A percentile compares a stretch with the other conserved stretches of the same genome.
Conservation (phyloP, 92 coral and sea anemone species). For the Micromussa lordhowensis region DNA sequence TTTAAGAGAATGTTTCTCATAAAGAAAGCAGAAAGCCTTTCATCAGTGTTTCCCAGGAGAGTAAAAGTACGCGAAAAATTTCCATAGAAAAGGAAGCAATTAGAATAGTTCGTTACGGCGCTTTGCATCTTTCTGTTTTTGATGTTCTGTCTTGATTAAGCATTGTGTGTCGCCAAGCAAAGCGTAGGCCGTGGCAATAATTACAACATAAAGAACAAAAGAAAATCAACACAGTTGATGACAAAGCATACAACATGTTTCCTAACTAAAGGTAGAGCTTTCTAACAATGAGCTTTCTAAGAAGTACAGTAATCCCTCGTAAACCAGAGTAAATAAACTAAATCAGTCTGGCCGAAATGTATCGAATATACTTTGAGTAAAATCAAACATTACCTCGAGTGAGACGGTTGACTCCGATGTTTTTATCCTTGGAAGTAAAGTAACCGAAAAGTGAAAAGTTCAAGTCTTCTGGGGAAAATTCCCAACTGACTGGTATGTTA, state of each 20-base stretch:
- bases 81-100: conserved; percentile 14
- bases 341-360: not conserved
- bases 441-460: conserved; percentile 66
- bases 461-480: conserved; percentile 45
- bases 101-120: conserved; percentile 61
- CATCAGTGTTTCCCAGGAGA: conserved; percentile 65
- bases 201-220: conserved; percentile 77
- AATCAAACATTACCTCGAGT: conserved; percentile 25
- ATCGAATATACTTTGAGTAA: not conserved
- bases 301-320: conserved; percentile 18
- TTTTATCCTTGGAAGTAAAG: conserved; percentile 50
- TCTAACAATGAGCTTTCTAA: conserved; percentile 16
- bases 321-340: conserved; percentile 18
- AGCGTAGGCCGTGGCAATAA: conserved; percentile 58
- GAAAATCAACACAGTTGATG: conserved; percentile 33
- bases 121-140: conserved; percentile 8
- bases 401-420: conserved; percentile 10
- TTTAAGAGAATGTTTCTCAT: conserved; percentile 46
- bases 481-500: conserved; percentile 45
- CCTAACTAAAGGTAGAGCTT: conserved; percentile 30
- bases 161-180: conserved; percentile 57
- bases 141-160: conserved; percentile 34
- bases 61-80: conserved; percentile 49
- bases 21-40: conserved; percentile 9
- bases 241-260: conserved; percentile 46